Conservation (phyloP, 2,113 vertebrate genomes). For the Oryzias javanicus region DNA sequence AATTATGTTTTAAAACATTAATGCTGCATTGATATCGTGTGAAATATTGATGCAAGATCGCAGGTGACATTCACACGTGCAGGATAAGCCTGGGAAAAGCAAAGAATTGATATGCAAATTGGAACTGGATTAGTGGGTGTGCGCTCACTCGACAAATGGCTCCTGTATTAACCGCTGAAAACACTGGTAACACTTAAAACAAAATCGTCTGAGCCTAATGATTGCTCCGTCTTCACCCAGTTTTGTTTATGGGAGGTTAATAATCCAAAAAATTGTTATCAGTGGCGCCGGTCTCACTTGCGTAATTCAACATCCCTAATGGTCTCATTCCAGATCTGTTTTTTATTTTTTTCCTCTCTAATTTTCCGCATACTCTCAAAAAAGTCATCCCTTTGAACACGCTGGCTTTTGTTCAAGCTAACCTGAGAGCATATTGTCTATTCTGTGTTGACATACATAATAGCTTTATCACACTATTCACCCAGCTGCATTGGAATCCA, state of each 20-base stretch:
- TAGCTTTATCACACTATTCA: slow-evolving; percentile 43
- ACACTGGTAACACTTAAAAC: slow-evolving; percentile 46
- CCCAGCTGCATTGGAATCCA: slow-evolving; percentile 49
- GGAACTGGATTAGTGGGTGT: slow-evolving; percentile 75
- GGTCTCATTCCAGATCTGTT: slow-evolving; percentile 23
- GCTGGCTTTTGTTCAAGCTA: slow-evolving; percentile 28
- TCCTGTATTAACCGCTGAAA: slow-evolving; percentile 62
- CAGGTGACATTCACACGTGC: slow-evolving; percentile 59
- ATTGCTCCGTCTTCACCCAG: slow-evolving; percentile 39
- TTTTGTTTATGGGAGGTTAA: slow-evolving; percentile 40
- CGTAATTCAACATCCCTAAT: slow-evolving; percentile 17
- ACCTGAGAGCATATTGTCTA: slow-evolving; percentile 23
- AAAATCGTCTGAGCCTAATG: slow-evolving; percentile 40
- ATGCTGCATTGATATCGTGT: slow-evolving; percentile 47
- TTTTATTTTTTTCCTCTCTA: slow-evolving; percentile 22
- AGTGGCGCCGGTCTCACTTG: slow-evolving; percentile 9
- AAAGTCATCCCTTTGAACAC: slow-evolving; percentile 15
- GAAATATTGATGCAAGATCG: slow-evolving; percentile 60
- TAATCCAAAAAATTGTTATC: slow-evolving; percentile 14
- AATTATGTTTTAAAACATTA: slow-evolving; percentile 11
- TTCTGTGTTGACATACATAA: slow-evolving; percentile 19
- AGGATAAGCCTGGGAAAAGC: slow-evolving; percentile 72
- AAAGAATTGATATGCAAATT: slow-evolving; percentile 82
- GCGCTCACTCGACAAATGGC: slow-evolving; percentile 67
- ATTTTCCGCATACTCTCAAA: slow-evolving; percentile 7